Percentiles rank a stretch among this genome's conserved stretches.
Evolutionary conservation across 2,888 invertebrate species (phyloP).

Genomic region (Ariolimax columbianus): DNA sequence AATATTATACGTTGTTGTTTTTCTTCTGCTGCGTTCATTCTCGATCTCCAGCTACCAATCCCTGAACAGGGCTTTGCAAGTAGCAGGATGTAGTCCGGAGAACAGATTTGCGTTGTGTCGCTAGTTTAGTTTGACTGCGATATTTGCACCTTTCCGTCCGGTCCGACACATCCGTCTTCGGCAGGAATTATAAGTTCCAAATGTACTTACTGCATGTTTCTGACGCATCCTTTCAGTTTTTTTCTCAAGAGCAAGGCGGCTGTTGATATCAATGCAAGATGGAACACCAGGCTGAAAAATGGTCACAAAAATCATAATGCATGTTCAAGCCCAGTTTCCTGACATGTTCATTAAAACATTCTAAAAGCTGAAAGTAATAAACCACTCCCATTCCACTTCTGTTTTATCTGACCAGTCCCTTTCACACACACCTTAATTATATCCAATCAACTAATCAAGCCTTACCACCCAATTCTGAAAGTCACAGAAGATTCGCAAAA

Average conservation of each 20-base stretch:
- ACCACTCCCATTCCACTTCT: background rate
- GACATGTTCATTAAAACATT: background rate
- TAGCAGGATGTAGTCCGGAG: too few relatives aligned
- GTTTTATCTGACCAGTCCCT: background rate
- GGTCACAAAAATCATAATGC: background rate
- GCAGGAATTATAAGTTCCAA: too few relatives aligned
- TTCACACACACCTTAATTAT: background rate
- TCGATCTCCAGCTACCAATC: too few relatives aligned
- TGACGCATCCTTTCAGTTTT: conserved; percentile 65
- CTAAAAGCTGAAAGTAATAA: background rate
- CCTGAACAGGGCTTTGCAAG: too few relatives aligned
- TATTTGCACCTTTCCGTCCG: too few relatives aligned
- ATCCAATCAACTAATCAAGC: background rate
- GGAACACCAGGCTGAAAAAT: conserved; percentile 61
- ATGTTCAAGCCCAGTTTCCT: background rate
- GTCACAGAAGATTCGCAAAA: conserved; percentile 8
- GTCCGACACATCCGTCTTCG: too few relatives aligned
- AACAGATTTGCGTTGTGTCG: too few relatives aligned
- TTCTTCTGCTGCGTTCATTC: too few relatives aligned
- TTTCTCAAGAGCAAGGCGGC: conserved; percentile 60
- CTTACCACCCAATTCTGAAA: conserved; percentile 13
- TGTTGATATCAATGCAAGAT: conserved; percentile 69
- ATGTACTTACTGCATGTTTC: conserved; percentile 66
- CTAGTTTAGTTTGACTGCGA: too few relatives aligned
- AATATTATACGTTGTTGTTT: too few relatives aligned